Conservation (phyloP, 1,140 invertebrate genomes). For the Trichomalopsis sarcophagae region DNA sequence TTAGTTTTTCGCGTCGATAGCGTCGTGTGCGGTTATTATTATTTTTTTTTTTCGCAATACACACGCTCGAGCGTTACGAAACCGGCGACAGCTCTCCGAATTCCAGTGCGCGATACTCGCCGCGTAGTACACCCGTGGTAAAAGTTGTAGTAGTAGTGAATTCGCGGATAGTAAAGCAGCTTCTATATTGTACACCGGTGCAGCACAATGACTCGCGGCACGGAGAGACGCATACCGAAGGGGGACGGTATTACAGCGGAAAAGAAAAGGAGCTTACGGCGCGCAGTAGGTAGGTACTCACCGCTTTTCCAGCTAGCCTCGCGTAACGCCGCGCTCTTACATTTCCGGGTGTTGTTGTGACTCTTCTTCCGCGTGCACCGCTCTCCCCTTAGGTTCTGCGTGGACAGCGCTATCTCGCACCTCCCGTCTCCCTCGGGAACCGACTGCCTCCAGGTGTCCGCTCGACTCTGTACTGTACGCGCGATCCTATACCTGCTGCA, state of each 20-base stretch:
- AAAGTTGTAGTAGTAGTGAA: neutral
- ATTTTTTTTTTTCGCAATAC: neutral
- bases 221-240: neutral
- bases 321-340: neutral
- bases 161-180: neutral
- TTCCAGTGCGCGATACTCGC: neutral
- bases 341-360: neutral
- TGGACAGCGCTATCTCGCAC: too few relatives aligned
- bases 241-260: neutral
- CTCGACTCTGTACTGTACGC: neutral
- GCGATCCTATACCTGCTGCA: neutral
- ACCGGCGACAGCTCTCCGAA: neutral
- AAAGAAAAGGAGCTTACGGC: neutral
- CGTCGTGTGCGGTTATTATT: too few relatives aligned
- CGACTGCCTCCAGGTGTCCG: neutral
- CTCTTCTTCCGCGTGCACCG: neutral
- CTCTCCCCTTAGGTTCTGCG: neutral
- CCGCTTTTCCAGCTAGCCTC: constrained; percentile 17
- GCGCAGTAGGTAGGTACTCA: constrained; percentile 1
- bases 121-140: too few relatives aligned
- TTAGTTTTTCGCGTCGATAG: constrained; percentile 1
- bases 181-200: neutral
- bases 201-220: neutral
- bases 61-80: neutral
- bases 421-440: neutral